phyloP scores from a whole-genome alignment of 2,888 invertebrate genomes.

The Plebejus argus region DNA sequence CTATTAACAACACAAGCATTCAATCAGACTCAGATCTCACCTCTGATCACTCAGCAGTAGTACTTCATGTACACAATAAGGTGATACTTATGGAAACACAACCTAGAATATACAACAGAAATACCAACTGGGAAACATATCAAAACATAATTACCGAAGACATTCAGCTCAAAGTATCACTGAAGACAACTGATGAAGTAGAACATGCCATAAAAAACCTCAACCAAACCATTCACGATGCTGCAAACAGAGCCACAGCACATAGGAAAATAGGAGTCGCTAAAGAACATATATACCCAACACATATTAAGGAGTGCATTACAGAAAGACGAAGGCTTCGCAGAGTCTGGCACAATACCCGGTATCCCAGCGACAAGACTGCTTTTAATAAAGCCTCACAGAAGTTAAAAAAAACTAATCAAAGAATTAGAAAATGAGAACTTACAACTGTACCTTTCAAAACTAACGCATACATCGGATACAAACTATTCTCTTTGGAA shows the following conservation, averaged over 20 bases:
- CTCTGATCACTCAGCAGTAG: not conserved
- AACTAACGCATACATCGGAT: not conserved
- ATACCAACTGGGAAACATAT: constrained; percentile 37
- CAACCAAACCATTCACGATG: no score
- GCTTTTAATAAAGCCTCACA: constrained; percentile 23
- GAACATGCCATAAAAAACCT: no score
- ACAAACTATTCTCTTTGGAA: not conserved
- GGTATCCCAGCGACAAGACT: constrained; percentile 32
- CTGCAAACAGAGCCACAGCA: no score
- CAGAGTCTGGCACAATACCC: no score
- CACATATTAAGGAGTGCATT: no score
- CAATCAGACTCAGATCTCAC: no score
- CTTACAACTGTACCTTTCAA: not conserved
- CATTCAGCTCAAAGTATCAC: constrained; percentile 37
- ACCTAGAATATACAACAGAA: not conserved
- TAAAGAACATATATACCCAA: no score
- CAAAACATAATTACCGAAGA: not conserved
- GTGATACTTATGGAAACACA: not conserved
- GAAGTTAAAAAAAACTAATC: not conserved
- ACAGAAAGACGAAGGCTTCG: no score
- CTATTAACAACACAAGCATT: no score
- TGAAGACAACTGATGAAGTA: no score
- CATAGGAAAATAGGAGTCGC: no score
- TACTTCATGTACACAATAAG: not conserved
- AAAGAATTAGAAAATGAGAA: not conserved